Conservation (phyloP, 2,888 invertebrate genomes). For the Leucophora obtusa region DNA sequence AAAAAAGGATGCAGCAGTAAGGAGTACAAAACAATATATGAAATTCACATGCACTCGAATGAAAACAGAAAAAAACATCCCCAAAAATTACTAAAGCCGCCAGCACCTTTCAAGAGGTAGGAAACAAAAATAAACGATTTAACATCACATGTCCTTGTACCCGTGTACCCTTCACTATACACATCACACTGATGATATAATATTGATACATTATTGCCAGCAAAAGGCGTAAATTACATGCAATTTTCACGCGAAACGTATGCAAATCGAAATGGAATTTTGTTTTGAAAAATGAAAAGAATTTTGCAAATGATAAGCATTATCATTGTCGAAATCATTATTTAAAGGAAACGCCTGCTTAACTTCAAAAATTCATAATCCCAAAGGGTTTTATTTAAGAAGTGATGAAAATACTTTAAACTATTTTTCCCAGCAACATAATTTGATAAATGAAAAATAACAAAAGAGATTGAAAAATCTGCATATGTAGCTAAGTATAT, state of each 20-base stretch:
- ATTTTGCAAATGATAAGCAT: slow-evolving; percentile 60
- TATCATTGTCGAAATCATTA: slow-evolving; percentile 57
- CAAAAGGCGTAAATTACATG: slow-evolving; percentile 75
- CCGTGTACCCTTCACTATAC: background rate
- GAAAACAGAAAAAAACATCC: slow-evolving; percentile 28
- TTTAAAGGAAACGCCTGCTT: slow-evolving; percentile 41
- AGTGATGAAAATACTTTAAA: slow-evolving; percentile 40
- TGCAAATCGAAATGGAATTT: slow-evolving; percentile 58
- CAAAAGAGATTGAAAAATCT: slow-evolving; percentile 34
- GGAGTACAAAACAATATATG: slow-evolving; percentile 36
- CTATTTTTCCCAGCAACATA: slow-evolving; percentile 45
- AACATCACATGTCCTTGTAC: slow-evolving; percentile 1
- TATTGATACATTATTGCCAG: slow-evolving; percentile 70
- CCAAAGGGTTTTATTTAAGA: slow-evolving; percentile 52
- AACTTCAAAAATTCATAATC: slow-evolving; percentile 46
- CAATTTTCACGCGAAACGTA: slow-evolving; percentile 65
- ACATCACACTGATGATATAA: background rate
- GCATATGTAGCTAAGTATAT: slow-evolving; percentile 28
- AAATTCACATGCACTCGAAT: slow-evolving; percentile 55
- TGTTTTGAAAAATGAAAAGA: slow-evolving; percentile 57
- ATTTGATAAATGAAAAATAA: slow-evolving; percentile 4
- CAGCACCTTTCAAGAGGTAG: slow-evolving; percentile 23
- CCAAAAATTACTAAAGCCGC: slow-evolving; percentile 7
- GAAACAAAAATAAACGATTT: slow-evolving; percentile 30
- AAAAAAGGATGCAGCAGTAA: slow-evolving; percentile 67